These are phyloP conservation scores for Nannoperca obscura DNA, from an alignment of 2,797 vertebrate genomes.

Conservation along the genomic window DNA sequence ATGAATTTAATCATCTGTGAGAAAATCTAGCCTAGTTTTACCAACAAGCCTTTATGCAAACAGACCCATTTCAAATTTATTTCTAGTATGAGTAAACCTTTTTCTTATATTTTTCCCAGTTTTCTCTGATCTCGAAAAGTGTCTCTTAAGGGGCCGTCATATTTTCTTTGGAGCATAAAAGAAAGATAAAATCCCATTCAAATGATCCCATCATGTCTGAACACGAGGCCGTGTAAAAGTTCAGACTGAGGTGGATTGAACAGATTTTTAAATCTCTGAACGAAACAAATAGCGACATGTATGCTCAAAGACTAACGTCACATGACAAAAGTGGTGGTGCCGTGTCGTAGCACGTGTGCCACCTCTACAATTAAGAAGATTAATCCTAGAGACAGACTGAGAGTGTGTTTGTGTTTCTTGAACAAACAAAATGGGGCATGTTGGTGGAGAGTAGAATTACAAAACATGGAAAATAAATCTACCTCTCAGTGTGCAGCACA, in stretches of 20 bases:
- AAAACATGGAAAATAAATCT: not conserved
- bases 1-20: not conserved
- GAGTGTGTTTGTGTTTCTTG: slow-evolving; percentile 47
- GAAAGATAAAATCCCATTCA: too few species aligned
- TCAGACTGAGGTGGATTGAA: not conserved
- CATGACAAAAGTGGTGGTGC: slow-evolving; percentile 24
- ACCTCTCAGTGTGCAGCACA: not conserved
- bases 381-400: slow-evolving; percentile 55
- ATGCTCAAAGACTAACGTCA: not conserved
- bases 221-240: not conserved
- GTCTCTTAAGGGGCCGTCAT: not conserved
- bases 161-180: slow-evolving; percentile 18
- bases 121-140: slow-evolving; percentile 1
- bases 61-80: not conserved
- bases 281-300: not conserved
- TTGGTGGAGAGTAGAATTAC: slow-evolving; percentile 18
- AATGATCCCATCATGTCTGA: slow-evolving; percentile 10
- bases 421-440: slow-evolving; percentile 35
- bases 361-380: slow-evolving; percentile 74
- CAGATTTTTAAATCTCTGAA: slow-evolving; percentile 19
- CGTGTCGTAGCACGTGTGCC: slow-evolving; percentile 31
- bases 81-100: not conserved
- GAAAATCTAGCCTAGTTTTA: not conserved
- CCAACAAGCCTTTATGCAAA: not conserved
- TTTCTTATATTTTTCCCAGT: slow-evolving; percentile 7